Conservation (phyloP, 2,888 invertebrate genomes). For the Drosophila mimetica region DNA sequence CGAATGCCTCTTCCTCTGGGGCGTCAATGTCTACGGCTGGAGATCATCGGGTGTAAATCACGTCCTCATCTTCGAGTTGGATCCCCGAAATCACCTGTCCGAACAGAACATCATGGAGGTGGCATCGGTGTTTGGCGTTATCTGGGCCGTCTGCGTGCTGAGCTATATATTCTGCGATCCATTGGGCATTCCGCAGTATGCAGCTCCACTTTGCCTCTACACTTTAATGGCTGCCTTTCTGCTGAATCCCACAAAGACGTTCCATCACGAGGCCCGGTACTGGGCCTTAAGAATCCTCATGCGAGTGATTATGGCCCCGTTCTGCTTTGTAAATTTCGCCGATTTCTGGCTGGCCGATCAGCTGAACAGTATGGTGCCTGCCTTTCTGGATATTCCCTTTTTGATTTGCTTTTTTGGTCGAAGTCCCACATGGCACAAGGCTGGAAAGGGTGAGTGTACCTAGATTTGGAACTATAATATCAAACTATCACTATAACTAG, state of each 20-base stretch:
- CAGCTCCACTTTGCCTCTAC: slow-evolving; percentile 90
- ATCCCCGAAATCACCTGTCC: slow-evolving; percentile 90
- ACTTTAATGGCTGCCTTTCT: slow-evolving; percentile 89
- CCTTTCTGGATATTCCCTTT: slow-evolving; percentile 92
- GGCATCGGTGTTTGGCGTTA: slow-evolving; percentile 90
- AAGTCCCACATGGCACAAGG: slow-evolving; percentile 86
- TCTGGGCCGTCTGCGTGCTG: slow-evolving; percentile 89
- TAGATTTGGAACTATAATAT: not conserved
- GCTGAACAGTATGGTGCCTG: slow-evolving; percentile 90
- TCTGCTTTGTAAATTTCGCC: slow-evolving; percentile 91
- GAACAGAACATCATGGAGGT: slow-evolving; percentile 92
- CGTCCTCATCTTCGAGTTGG: slow-evolving; percentile 92
- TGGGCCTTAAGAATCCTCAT: slow-evolving; percentile 88
- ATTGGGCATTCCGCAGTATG: slow-evolving; percentile 90
- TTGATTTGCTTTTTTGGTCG: slow-evolving; percentile 90
- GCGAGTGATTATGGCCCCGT: slow-evolving; percentile 89
- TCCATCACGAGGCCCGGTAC: slow-evolving; percentile 90
- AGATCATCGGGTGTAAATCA: slow-evolving; percentile 93
- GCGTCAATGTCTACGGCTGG: slow-evolving; percentile 93
- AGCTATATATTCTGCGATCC: slow-evolving; percentile 88
- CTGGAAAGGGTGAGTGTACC: slow-evolving; percentile 73
- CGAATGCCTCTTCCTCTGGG: slow-evolving; percentile 90
- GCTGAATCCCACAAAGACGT: slow-evolving; percentile 90
- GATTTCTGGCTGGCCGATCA: slow-evolving; percentile 95
- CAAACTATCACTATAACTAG: too few relatives aligned